A percentile compares a stretch with the other conserved stretches of the same genome.
Evolutionary conservation across 2,113 vertebrate species (phyloP).

Genomic region (Tichodroma muraria): DNA sequence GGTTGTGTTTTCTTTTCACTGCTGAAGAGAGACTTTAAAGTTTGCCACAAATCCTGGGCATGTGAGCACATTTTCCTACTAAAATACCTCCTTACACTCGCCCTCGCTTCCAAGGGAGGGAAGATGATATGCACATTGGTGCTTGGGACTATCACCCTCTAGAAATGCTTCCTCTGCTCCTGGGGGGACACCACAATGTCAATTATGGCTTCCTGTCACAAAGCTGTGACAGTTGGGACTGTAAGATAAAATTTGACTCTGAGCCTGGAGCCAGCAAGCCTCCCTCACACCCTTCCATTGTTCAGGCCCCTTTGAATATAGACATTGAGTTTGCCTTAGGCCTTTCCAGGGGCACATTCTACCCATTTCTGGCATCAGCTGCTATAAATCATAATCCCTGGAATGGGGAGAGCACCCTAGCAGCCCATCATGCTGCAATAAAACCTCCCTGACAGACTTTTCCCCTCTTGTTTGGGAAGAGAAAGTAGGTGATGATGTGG

Average conservation of each 20-base stretch:
- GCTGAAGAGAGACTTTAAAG: not conserved
- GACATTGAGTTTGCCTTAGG: not conserved
- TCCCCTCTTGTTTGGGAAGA: not conserved
- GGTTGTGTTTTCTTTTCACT: not conserved
- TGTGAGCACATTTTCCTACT: not conserved
- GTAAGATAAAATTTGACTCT: not conserved
- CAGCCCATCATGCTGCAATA: too few species aligned
- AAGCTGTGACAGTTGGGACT: not conserved
- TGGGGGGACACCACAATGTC: not conserved
- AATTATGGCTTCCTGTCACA: not conserved
- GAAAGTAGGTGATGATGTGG: not conserved
- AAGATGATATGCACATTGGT: not conserved
- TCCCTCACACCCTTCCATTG: rapidly evolving
- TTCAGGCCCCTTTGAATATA: too few species aligned
- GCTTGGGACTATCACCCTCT: not conserved
- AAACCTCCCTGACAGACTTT: not conserved
- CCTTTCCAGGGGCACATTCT: not conserved
- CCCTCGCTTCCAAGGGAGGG: not conserved
- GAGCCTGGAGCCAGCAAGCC: rapidly evolving
- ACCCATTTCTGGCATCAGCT: not conserved
- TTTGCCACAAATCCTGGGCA: not conserved
- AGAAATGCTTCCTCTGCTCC: not conserved
- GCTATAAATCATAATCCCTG: not conserved
- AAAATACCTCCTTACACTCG: not conserved
- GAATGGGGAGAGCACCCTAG: not conserved